Evolutionary conservation across 2,888 invertebrate species (phyloP).

Genomic region (Sminthurinus aureus): DNA sequence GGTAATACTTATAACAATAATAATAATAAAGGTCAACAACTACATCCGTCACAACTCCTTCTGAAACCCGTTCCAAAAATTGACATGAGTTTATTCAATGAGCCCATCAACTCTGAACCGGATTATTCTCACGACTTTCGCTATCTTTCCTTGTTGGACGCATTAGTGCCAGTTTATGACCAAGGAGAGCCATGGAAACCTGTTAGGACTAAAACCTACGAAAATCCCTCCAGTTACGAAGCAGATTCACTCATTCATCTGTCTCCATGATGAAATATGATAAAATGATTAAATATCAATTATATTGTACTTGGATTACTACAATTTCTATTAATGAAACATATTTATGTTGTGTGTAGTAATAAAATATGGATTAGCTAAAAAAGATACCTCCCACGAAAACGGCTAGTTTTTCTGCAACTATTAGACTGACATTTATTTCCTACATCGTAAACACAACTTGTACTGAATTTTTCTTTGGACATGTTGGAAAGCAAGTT

Average conservation of each 20-base stretch:
- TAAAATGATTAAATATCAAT: too few species aligned
- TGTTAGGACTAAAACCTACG: not conserved
- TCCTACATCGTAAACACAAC: too few species aligned
- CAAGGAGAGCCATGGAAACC: not conserved
- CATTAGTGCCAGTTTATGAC: constrained; percentile 24
- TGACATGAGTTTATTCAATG: not conserved
- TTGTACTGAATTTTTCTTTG: too few species aligned
- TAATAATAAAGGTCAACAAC: not conserved
- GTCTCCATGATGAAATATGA: not conserved
- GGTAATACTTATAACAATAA: not conserved
- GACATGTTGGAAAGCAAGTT: too few species aligned
- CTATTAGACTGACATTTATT: too few species aligned
- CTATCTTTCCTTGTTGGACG: constrained; percentile 22
- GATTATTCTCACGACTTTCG: constrained; percentile 38
- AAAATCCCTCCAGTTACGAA: not conserved
- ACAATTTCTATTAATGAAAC: too few species aligned
- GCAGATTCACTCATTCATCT: not conserved
- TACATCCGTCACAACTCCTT: not conserved
- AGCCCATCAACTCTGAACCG: constrained; percentile 10
- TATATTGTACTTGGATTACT: too few species aligned
- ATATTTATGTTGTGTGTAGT: too few species aligned
- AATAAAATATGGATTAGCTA: too few species aligned
- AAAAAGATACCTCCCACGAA: too few species aligned
- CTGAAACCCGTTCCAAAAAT: constrained; percentile 20
- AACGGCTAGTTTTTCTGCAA: too few species aligned